A percentile compares a stretch with the other conserved stretches of the same genome.
Evolutionary conservation across 2,888 invertebrate species (phyloP).

Genomic region (Heliconius cydno): DNA sequence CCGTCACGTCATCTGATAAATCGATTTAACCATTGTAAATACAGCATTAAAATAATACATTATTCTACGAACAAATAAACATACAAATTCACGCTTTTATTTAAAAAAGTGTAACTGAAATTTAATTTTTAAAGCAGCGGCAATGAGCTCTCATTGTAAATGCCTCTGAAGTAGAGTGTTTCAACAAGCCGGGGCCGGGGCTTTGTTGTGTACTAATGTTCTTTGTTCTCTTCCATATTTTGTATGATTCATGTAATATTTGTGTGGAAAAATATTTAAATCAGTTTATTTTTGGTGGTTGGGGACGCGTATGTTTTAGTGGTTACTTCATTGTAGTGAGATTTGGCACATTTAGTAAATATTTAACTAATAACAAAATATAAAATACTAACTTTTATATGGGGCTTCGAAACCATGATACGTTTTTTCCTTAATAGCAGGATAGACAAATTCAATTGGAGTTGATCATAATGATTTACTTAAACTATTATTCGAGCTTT

Average conservation of each 20-base stretch:
- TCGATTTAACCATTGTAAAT: background rate
- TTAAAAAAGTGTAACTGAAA: constrained; percentile 17
- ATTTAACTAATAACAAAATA: too few species aligned
- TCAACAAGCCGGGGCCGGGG: constrained; percentile 1
- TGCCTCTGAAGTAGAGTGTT: constrained; percentile 22
- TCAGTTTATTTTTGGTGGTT: background rate
- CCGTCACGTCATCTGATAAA: background rate
- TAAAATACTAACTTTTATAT: too few species aligned
- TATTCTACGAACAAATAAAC: background rate
- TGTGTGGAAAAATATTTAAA: constrained; percentile 10
- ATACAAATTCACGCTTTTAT: background rate
- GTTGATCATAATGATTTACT: too few species aligned
- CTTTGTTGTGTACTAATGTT: constrained; percentile 26
- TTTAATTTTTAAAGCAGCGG: constrained; percentile 19
- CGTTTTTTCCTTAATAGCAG: too few species aligned
- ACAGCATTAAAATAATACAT: background rate
- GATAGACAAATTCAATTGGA: too few species aligned
- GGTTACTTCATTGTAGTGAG: background rate
- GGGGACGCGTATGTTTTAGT: background rate
- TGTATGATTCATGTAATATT: constrained; percentile 18
- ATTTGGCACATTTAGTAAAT: too few species aligned
- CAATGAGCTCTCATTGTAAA: constrained; percentile 26
- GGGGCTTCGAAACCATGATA: too few species aligned
- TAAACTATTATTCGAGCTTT: too few species aligned
- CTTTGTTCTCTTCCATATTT: constrained; percentile 23